phyloP scores from a whole-genome alignment of 2,113 vertebrate genomes.

The Stigmatopora nigra region DNA sequence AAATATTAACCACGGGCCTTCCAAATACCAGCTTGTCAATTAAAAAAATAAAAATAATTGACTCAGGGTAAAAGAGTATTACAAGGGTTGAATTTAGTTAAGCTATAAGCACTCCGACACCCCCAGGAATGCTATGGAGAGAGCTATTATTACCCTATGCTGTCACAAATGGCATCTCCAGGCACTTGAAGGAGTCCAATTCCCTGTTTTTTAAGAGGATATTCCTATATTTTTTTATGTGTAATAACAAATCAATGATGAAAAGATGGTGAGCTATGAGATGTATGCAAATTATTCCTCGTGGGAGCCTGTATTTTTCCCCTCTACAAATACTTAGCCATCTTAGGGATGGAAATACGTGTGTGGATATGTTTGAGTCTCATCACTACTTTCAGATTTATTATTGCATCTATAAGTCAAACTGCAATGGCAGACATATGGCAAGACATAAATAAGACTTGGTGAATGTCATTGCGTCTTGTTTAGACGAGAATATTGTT shows the following conservation, averaged over 20 bases:
- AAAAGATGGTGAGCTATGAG: slow-evolving; percentile 30
- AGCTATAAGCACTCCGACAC: background rate
- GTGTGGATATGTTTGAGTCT: background rate
- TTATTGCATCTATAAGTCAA: slow-evolving; percentile 12
- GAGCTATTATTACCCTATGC: slow-evolving; percentile 49
- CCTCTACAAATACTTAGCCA: slow-evolving; percentile 29
- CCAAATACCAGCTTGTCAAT: background rate
- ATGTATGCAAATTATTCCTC: slow-evolving; percentile 43
- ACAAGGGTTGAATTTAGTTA: slow-evolving; percentile 18
- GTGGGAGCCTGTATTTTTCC: slow-evolving; percentile 27
- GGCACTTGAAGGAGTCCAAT: slow-evolving; percentile 40
- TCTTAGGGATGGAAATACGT: slow-evolving; percentile 1
- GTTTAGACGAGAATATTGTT: background rate
- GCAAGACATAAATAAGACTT: background rate
- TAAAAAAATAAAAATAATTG: slow-evolving; percentile 24
- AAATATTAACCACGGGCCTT: slow-evolving; percentile 3
- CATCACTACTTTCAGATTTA: slow-evolving; percentile 16
- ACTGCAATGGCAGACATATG: slow-evolving; percentile 5
- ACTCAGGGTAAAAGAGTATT: slow-evolving; percentile 11
- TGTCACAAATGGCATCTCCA: slow-evolving; percentile 27
- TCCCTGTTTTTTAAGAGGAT: slow-evolving; percentile 45
- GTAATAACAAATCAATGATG: slow-evolving; percentile 40
- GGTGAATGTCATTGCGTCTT: background rate
- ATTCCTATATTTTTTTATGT: slow-evolving; percentile 17
- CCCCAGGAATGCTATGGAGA: slow-evolving; percentile 17